Evolutionary conservation across 2,797 vertebrate species (phyloP), one percentile per base, ranked within the genome.

Genomic region (Acanthornis magna): DNA sequence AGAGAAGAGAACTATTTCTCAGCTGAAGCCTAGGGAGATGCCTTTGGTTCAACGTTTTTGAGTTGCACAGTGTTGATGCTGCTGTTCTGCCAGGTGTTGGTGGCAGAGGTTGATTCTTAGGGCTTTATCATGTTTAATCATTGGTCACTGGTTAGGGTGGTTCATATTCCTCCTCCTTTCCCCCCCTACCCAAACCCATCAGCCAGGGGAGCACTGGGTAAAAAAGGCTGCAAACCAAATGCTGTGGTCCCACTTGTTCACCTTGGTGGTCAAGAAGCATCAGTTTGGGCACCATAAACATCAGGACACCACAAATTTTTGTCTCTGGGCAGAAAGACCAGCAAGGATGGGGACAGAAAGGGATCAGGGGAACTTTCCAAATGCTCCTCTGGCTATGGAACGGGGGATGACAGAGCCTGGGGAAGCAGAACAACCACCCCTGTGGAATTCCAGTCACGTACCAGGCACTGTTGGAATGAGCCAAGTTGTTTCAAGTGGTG

Each of bases 401-500:
- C 10, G 15, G 90, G 40, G 90, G 66, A 79, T 89, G 74, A 34
- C 53, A 88, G 82, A 78, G 68, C 77, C 51, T 36, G 57, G 20
- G 73, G 88, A 95, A 91, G 91, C 91, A 93, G 74, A 96, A 68
- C 96, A 97, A 95, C 97, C 93, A 97, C 97, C 97, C 91, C 81
- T 97, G 97, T 98, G 97, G 97, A 97, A 93, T 97, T 97, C 95
- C 95, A 96, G 96, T 96, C 97, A 96, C 96, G 98, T 98, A 97
- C 97, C 95, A 97, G 88, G 97, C 16, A 81, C 67, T 87, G 38
- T 5, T 95, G 79, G 60, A 88, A 50, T 26, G 78, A 42, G 13
- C 13, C 36, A 63, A 61, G 65, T 29, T 77, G 50, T 84, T 76
- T 50, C 66, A 67, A 42, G 60, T 15, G 30, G 5, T 34, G 45